Evolutionary conservation across 2,113 vertebrate genomes (phyloP), one percentile per base, ranked within the genome.

Genomic region (Megaleporinus macrocephalus): DNA sequence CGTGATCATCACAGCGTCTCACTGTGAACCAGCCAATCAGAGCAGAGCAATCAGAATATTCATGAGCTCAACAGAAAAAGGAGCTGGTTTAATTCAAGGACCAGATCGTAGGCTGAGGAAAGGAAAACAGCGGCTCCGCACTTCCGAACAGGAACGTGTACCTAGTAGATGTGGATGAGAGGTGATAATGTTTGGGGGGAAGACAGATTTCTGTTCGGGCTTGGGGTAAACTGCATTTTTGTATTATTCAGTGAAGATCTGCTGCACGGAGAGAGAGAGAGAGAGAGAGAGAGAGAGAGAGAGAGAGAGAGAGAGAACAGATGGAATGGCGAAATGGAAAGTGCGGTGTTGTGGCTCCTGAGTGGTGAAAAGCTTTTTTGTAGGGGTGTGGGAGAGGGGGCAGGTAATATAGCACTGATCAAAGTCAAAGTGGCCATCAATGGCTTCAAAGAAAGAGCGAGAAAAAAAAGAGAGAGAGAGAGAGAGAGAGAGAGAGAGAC

Each of bases 401-500:
- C 53, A 36, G 53, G 29, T 65, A 24, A 79, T 59, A 69, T 22
- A 71, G 10, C 75, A 5, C 62, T 27, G 61, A 29, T 36, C 65
- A 15, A 78, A 62, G 20, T 47, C 59, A 41, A 61, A 61, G 57
- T 61, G 57, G 57, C 57, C 57, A 41, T 57, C 18, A 20, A 75
- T 75, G 29, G 49, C 59, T 33, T 71, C 49, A 49, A 29, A 73
- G 49, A 55, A 29, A 55, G 44, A 26, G 61, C 4, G 63, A 15
- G 16, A 68, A 20, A 36, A 27, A n/a, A n/a, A n/a, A n/a, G n/a
- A n/a, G n/a, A n/a, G n/a, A n/a, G n/a, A 33, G 27, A 68, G 65
- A 33, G 65, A 68, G 65, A 36, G 63, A 66, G 63, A 66, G 14
- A 68, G 30, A 68, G 66, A 9, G 66, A 22, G 66, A 10, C 18